A percentile compares a stretch with the other conserved stretches of the same genome.
These are phyloP conservation scores for Polyergus mexicanus DNA, from an alignment of 1,140 invertebrate genomes.

Conservation along the genomic window DNA sequence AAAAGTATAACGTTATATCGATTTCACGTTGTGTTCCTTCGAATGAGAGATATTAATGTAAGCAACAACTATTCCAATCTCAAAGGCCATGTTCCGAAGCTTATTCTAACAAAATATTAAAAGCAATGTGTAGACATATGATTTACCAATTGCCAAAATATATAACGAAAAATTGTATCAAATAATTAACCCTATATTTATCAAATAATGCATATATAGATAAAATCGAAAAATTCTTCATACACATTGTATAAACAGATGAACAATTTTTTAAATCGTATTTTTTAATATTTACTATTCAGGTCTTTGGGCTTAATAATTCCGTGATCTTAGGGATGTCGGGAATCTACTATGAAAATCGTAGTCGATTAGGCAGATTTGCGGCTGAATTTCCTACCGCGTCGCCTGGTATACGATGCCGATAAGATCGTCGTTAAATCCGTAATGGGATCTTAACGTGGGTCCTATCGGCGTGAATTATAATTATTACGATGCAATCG, in stretches of 20 bases:
- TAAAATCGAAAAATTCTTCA: neutral
- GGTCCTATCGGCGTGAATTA: constrained; percentile 73
- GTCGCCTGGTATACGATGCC: constrained; percentile 60
- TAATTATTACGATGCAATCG: constrained; percentile 72
- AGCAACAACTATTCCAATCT: neutral
- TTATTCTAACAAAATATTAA: neutral
- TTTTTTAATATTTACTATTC: neutral
- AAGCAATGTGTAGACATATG: neutral
- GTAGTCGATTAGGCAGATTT: constrained; percentile 71
- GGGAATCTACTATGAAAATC: constrained; percentile 32
- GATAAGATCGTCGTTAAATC: constrained; percentile 75
- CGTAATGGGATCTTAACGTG: constrained; percentile 80
- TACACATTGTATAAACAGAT: neutral
- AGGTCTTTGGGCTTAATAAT: neutral
- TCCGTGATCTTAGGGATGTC: constrained; percentile 5
- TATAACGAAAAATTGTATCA: neutral
- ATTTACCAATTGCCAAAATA: neutral
- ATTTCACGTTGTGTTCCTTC: neutral
- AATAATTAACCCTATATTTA: neutral
- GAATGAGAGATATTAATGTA: neutral
- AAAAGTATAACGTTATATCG: constrained; percentile 38
- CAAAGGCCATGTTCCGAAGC: neutral
- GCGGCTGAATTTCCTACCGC: constrained; percentile 73
- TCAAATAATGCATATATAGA: neutral
- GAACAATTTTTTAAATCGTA: neutral